Evolutionary conservation across 2,888 invertebrate genomes (phyloP), one percentile per base, ranked within the genome.

Genomic region (Eupithecia subfuscata): DNA sequence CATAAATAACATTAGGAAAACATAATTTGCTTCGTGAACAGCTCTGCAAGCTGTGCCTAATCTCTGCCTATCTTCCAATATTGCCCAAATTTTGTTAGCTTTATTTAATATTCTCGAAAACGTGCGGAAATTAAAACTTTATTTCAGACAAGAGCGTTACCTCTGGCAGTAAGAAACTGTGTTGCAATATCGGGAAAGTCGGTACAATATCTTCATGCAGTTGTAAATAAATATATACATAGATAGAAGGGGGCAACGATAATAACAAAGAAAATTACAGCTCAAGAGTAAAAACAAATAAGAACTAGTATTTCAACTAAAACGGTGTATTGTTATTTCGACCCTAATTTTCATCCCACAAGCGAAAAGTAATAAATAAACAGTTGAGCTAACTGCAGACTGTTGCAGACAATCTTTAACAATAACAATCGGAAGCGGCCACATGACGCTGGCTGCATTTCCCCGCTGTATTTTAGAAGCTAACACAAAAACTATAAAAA

Each of bases 41-140:
- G 22, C 40, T 67, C 40, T 43, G 56, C 74, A 76, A 77, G 74
- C 71, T 77, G 76, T 77, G 69, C 76, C 71, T 76, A 76, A 76
- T 74, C 71, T 70, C 67, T 64, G 69, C 25, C 16, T 73, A 68
- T 63, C 45, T 63, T 70, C 45, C 56, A 73, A 73, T 65, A 48
- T 68, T 70, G 40, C 48, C 34, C 25, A 40, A 56, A 73, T 67
- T 76, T 73, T 70, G 43, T 45, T 43, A 69, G 43, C 30, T 48
- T 67, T 67, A 22, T 22, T 22, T 22, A 22, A 56, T 56, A 56
- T 56, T 60, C 60, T 60, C 6, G 22, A 60, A 60, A 60, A 14
- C 25, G 25, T 60, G 60, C 60, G 60, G 22, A 60, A 60, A 60
- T 60, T 25, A 25, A 56, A 60, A 60, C 22, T 60, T 56, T 25